Evolutionary conservation across 2,113 vertebrate species (phyloP).

Genomic region (Zeus faber): DNA sequence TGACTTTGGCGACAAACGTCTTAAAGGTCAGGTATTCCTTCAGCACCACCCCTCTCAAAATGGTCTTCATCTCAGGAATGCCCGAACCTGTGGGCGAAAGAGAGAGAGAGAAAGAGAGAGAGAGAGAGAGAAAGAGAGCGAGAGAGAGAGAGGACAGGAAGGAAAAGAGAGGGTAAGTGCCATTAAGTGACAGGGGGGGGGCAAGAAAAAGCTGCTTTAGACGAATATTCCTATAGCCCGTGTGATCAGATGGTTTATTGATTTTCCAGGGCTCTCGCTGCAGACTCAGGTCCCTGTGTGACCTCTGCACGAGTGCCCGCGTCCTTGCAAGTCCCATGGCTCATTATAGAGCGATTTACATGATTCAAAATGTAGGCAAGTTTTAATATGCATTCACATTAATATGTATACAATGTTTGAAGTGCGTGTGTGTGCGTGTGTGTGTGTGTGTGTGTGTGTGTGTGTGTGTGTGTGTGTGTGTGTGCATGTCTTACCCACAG

Average conservation of each 20-base stretch:
- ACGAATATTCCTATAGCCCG: conserved; percentile 60
- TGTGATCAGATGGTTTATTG: conserved; percentile 30
- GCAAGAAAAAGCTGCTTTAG: conserved; percentile 3
- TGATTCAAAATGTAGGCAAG: conserved; percentile 37
- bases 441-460: conserved; percentile 6
- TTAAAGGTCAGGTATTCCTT: conserved; percentile 98
- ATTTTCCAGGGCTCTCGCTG: not conserved
- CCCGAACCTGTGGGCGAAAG: conserved; percentile 81
- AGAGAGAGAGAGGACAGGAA: conserved; percentile 31
- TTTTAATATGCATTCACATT: conserved; percentile 14
- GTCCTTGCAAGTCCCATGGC: conserved; percentile 38
- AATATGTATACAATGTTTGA: conserved; percentile 12
- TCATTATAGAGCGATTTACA: conserved; percentile 32
- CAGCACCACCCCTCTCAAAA: conserved; percentile 91
- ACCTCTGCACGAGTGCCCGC: conserved; percentile 12
- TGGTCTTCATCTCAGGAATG: conserved; percentile 99
- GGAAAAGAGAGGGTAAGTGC: conserved; percentile 33
- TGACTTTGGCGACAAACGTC: conserved; percentile 97
- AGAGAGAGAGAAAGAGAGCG: conserved; percentile 17
- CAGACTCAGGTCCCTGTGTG: not conserved
- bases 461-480: conserved; percentile 12
- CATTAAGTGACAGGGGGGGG: no score
- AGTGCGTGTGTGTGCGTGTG: not conserved
- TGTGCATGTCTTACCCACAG: conserved; percentile 81
- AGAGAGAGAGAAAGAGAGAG: not conserved